A percentile compares a stretch with the other conserved stretches of the same genome.
Conservation (phyloP, 2,797 vertebrate species). For the Dermochelys coriacea region DNA sequence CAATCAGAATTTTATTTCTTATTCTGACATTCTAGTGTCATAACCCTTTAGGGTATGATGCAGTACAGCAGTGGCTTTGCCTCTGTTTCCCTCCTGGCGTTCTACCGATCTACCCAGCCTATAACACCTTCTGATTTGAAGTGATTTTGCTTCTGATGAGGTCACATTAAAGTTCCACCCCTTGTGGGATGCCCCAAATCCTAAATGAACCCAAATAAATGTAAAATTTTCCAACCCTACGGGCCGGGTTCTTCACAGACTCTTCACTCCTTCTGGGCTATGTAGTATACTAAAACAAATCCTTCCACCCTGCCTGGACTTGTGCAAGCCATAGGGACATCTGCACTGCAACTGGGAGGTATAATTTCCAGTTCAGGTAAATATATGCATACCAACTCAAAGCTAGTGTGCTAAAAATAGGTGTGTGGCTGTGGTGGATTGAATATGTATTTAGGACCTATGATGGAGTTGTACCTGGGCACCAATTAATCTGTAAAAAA, state of each 20-base stretch:
- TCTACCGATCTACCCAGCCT: not conserved
- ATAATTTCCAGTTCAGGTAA: not conserved
- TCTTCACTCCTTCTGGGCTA: not conserved
- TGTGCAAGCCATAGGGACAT: not conserved
- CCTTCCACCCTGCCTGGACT: not conserved
- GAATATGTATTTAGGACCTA: not conserved
- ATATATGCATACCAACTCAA: not conserved
- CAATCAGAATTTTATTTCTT: not conserved
- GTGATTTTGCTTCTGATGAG: not conserved
- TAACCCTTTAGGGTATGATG: not conserved
- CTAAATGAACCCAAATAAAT: not conserved
- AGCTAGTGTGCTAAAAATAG: not conserved
- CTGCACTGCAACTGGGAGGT: not conserved
- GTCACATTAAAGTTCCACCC: not conserved
- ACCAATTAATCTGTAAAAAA: not conserved
- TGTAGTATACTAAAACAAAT: not conserved
- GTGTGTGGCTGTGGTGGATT: not conserved
- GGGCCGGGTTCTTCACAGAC: not conserved
- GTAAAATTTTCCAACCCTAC: not conserved
- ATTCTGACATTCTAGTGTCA: not conserved
- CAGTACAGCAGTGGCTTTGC: not conserved
- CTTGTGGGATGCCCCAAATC: not conserved
- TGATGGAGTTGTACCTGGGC: not conserved
- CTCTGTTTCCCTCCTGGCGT: not conserved
- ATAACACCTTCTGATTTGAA: not conserved